Evolutionary conservation across 2,113 vertebrate species (phyloP).

Genomic region (Heliornis fulica): DNA sequence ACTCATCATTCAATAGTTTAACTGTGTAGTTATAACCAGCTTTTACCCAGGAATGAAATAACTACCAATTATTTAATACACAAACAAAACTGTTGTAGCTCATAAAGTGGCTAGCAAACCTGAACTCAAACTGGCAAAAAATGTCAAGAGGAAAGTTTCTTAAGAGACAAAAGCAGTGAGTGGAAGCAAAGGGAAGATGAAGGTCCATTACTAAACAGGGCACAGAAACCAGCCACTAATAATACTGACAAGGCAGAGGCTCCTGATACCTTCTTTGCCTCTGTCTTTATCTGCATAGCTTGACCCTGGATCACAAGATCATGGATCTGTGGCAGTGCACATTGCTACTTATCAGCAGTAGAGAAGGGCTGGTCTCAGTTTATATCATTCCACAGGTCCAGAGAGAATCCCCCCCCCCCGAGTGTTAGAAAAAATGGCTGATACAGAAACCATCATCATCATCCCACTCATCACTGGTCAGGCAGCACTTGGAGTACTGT

Average conservation of each 20-base stretch:
- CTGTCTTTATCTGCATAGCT: neutral
- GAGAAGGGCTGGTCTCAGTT: neutral
- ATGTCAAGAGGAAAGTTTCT: neutral
- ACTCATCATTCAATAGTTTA: neutral
- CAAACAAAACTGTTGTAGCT: neutral
- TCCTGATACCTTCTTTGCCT: neutral
- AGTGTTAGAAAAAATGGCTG: neutral
- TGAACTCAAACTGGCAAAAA: neutral
- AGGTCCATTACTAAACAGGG: neutral
- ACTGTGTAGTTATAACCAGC: neutral
- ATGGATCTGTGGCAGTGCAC: neutral
- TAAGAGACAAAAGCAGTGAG: neutral
- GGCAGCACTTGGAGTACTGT: neutral
- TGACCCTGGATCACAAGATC: neutral
- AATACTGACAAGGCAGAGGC: neutral
- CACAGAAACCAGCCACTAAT: neutral
- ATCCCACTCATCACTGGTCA: no score
- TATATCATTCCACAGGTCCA: neutral
- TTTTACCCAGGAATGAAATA: neutral
- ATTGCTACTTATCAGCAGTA: neutral
- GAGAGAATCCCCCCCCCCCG: neutral
- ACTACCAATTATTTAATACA: neutral
- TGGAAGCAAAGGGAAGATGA: neutral
- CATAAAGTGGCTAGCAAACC: neutral
- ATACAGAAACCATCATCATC: neutral